These are phyloP conservation scores for Platycercus adscitus DNA, from an alignment of 2,113 vertebrate genomes.

Conservation along the genomic window DNA sequence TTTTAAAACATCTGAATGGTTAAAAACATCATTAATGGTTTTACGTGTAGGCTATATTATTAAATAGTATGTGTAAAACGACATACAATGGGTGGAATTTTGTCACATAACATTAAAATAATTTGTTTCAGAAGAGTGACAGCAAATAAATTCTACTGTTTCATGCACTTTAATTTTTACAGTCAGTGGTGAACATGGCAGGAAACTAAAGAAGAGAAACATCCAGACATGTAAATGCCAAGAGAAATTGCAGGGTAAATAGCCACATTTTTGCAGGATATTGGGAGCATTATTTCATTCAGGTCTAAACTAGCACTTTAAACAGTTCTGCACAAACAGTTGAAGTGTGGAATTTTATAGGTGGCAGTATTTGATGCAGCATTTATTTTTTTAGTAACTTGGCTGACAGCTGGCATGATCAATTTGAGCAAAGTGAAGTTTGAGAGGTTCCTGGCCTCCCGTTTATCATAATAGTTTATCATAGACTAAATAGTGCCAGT, in stretches of 20 bases:
- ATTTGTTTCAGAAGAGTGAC: background rate
- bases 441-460: background rate
- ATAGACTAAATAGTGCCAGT: background rate
- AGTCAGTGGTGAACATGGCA: background rate
- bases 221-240: background rate
- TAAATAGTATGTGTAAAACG: background rate
- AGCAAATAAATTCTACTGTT: background rate
- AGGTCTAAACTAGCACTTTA: background rate
- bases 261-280: background rate
- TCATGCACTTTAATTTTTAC: background rate
- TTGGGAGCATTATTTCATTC: background rate
- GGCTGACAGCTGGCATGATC: background rate
- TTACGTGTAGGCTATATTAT: background rate
- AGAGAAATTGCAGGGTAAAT: background rate
- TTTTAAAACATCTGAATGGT: background rate
- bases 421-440: background rate
- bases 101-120: background rate
- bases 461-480: background rate
- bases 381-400: background rate
- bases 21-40: background rate
- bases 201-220: background rate
- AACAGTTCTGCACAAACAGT: background rate
- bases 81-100: fast-evolving
- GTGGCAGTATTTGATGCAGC: background rate
- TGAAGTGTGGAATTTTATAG: background rate